A percentile compares a stretch with the other conserved stretches of the same genome.
These are phyloP conservation scores for Caligus rogercresseyi DNA, from an alignment of 1,140 invertebrate genomes.

Conservation along the genomic window DNA sequence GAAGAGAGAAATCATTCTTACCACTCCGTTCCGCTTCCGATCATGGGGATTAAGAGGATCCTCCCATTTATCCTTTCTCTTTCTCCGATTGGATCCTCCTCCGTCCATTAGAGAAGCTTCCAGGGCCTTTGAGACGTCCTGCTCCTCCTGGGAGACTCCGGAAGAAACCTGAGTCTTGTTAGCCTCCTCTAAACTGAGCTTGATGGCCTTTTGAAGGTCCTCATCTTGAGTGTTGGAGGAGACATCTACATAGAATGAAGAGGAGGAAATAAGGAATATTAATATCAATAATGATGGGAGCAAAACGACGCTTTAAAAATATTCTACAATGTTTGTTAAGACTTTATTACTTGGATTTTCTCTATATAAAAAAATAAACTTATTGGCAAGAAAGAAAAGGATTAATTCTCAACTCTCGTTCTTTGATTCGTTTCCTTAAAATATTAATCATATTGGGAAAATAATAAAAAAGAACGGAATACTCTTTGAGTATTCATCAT, in stretches of 20 bases:
- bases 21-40: conserved; percentile 28
- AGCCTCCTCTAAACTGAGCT: conserved; percentile 30
- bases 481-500: too few species aligned
- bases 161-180: conserved; percentile 27
- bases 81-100: conserved; percentile 30
- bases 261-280: not conserved
- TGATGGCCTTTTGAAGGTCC: conserved; percentile 33
- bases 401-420: too few species aligned
- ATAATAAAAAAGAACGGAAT: too few species aligned
- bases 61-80: conserved; percentile 31
- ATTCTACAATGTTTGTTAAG: too few species aligned
- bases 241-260: too few species aligned
- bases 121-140: conserved; percentile 31
- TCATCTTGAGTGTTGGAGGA: conserved; percentile 24
- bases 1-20: conserved; percentile 1
- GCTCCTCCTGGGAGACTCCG: conserved; percentile 30
- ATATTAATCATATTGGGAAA: too few species aligned
- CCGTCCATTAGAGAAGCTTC: conserved; percentile 33
- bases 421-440: too few species aligned
- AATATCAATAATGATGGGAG: not conserved
- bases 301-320: too few species aligned
- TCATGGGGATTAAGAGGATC: conserved; percentile 35
- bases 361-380: too few species aligned
- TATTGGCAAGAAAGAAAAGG: too few species aligned
- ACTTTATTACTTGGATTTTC: too few species aligned